Conservation (phyloP, 2,888 invertebrate species). For the Carpatolechia fugitivella region DNA sequence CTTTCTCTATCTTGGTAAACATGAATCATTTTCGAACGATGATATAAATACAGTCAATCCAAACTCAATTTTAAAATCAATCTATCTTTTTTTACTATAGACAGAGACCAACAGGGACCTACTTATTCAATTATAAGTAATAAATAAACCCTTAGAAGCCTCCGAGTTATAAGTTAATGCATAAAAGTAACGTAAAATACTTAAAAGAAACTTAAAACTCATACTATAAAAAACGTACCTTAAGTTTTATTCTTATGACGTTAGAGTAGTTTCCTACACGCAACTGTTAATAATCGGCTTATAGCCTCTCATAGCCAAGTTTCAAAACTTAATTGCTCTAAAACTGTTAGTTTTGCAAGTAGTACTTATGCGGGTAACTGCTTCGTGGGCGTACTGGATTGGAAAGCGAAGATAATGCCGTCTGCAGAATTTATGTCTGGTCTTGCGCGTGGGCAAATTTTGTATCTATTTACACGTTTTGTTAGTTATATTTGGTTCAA, state of each 20-base stretch:
- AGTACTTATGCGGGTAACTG: background rate
- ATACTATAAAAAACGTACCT: background rate
- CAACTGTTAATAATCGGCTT: background rate
- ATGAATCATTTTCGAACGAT: too few species aligned
- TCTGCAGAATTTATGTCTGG: background rate
- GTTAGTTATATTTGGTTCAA: too few species aligned
- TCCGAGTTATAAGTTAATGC: too few species aligned
- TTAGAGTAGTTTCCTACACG: background rate
- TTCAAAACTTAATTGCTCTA: constrained; percentile 5
- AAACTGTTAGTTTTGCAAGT: constrained; percentile 1
- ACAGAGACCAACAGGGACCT: too few species aligned
- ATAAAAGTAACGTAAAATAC: background rate
- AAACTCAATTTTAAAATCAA: too few species aligned
- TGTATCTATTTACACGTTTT: background rate
- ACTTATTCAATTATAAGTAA: too few species aligned
- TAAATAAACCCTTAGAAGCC: too few species aligned
- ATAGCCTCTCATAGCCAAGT: background rate
- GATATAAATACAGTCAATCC: too few species aligned
- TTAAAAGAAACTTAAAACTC: background rate
- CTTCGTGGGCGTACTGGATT: constrained; percentile 2
- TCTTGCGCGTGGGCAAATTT: background rate
- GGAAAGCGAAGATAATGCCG: constrained; percentile 4
- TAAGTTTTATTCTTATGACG: background rate
- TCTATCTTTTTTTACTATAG: too few species aligned
- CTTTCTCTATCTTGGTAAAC: too few species aligned